Evolutionary conservation across 2,113 vertebrate species (phyloP).

Genomic region (Smithornis capensis): DNA sequence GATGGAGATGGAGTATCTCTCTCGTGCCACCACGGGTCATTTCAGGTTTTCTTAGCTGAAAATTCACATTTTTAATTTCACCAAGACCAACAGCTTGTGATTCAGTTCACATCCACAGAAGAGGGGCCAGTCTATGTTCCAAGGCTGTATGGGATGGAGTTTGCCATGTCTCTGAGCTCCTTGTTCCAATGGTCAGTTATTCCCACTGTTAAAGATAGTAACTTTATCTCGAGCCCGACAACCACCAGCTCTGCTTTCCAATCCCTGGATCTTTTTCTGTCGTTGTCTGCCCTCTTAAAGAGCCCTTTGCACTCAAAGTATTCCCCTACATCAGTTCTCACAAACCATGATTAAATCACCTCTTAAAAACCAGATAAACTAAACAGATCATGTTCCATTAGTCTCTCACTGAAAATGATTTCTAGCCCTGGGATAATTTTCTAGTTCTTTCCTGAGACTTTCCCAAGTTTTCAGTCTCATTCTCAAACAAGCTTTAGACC

Average conservation of each 20-base stretch:
- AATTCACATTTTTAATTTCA: not conserved
- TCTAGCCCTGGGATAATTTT: slow-evolving; percentile 42
- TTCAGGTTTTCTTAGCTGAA: not conserved
- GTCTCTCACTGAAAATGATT: slow-evolving; percentile 28
- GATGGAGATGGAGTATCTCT: not conserved
- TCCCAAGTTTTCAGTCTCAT: slow-evolving; percentile 18
- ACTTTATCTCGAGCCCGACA: slow-evolving; percentile 30
- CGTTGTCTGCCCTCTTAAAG: slow-evolving; percentile 30
- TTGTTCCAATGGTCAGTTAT: slow-evolving; percentile 16
- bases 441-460: not conserved
- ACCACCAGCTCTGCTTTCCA: slow-evolving; percentile 25
- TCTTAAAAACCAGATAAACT: slow-evolving; percentile 59
- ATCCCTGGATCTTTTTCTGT: not conserved
- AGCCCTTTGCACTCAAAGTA: slow-evolving; percentile 32
- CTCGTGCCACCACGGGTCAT: not conserved
- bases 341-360: slow-evolving; percentile 40
- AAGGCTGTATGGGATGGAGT: not conserved
- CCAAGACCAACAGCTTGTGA: not conserved
- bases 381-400: slow-evolving; percentile 32
- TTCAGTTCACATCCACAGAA: not conserved
- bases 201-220: slow-evolving; percentile 52
- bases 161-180: not conserved
- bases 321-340: slow-evolving; percentile 39
- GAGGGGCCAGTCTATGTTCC: not conserved
- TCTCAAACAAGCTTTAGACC: not conserved